Evolutionary conservation across 2,888 invertebrate genomes (phyloP).

Genomic region (Pandemis cinnamomeana): DNA sequence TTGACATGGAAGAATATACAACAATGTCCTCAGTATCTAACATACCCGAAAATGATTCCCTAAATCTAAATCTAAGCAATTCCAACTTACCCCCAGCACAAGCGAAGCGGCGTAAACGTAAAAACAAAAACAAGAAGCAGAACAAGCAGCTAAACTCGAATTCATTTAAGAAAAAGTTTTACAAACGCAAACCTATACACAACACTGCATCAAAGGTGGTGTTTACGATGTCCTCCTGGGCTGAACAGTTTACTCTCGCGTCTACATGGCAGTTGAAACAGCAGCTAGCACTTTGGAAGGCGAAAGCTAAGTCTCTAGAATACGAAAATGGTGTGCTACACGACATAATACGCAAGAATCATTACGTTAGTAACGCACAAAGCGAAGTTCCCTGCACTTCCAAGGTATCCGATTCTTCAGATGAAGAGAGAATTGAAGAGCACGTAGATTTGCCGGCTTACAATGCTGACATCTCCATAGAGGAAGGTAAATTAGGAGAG

Average conservation of each 20-base stretch:
- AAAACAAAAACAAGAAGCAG: constrained; percentile 49
- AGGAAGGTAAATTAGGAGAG: constrained; percentile 46
- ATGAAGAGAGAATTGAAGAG: constrained; percentile 38
- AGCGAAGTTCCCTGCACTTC: constrained; percentile 48
- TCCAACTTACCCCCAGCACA: constrained; percentile 17
- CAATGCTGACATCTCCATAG: constrained; percentile 11
- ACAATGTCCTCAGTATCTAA: background rate
- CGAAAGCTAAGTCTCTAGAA: constrained; percentile 82
- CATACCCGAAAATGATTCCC: constrained; percentile 26
- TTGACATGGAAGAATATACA: background rate
- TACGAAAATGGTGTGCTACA: constrained; percentile 84
- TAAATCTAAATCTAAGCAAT: constrained; percentile 34
- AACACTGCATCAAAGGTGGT: constrained; percentile 50
- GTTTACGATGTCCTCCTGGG: constrained; percentile 72
- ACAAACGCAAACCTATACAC: constrained; percentile 45
- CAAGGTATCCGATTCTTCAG: constrained; percentile 27
- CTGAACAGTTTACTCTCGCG: constrained; percentile 68
- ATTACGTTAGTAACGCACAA: constrained; percentile 46
- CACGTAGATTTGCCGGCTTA: background rate
- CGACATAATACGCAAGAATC: constrained; percentile 73
- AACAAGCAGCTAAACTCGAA: constrained; percentile 46
- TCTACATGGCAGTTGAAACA: constrained; percentile 83
- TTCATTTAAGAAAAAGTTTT: constrained; percentile 45
- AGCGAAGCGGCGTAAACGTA: constrained; percentile 37
- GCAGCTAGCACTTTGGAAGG: constrained; percentile 86